Evolutionary conservation across 2,888 invertebrate species (phyloP), one percentile per base, ranked within the genome.

Genomic region (Leucoma salicis): DNA sequence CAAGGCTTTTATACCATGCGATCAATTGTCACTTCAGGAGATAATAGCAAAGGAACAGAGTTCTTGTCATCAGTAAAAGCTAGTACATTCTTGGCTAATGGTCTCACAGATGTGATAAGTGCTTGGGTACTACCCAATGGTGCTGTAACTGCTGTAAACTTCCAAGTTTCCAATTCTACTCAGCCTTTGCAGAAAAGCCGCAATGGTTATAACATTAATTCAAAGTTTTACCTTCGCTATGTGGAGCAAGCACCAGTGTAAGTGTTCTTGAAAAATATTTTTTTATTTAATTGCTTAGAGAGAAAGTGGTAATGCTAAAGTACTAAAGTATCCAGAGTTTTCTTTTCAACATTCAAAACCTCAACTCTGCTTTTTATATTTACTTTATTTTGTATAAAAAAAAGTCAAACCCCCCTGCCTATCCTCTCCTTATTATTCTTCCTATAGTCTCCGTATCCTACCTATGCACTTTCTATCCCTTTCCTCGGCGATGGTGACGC

Each of bases 51-150:
- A 49, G 93, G 93, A 71, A 87, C 90, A 14, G 91, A 92, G 50
- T 96, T 95, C 64, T 78, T 95, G 8, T 95, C 96, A 7, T 95
- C 95, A 46, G 91, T 95, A 14, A 96, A 95, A 89, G 96, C 97
- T 11, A 93, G 93, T 83, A 90, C 94, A 49, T 86, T 97, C 48
- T 86, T 95, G 24, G 94, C 94, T 53, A 94, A 94, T 31, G 92
- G 94, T 39, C 83, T 97, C 10, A 93, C 94, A 51, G 97, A 97
- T 72, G 90, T 93, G 14, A 83, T 98, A 13, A 95, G 94, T 64
- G 87, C 96, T 13, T 95, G 96, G 74, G 84, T 97, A 31, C 94
- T 97, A 70, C 94, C 94, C 35, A 91, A 92, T 59, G 97, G 96
- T 0, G 93, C 93, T 54, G 94, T 97, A 0, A 91, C 96, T 41